Evolutionary conservation across 2,113 vertebrate species (phyloP), one percentile per base, ranked within the genome.

Genomic region (Cottus gobio): DNA sequence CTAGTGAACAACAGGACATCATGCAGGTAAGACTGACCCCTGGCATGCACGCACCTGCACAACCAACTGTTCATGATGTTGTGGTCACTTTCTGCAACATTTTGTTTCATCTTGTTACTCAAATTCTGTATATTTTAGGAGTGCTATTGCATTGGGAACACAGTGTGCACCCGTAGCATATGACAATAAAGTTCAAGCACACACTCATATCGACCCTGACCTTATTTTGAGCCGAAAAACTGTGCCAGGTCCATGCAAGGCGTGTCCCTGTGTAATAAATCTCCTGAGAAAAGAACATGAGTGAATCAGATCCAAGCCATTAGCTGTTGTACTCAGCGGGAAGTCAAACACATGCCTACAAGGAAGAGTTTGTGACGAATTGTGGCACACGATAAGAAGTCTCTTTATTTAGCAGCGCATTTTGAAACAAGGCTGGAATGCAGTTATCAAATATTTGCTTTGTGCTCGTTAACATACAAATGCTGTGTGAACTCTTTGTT

Each of bases 231-330:
- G 85, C 74, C 82, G 75, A 87, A 78, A 85, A 85, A 86, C 84
- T 89, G 71, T 89, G 84, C 82, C 89, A 88, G 65, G 50, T 80
- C 46, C 26, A 16, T 54, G 48, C n/a, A 82, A 89, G 92, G 92
- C 75, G 92, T 90, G 92, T 88, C 84, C 5, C 48, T n/a, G 8
- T 18, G 80, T 84, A 72, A 90, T 91, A 92, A 91, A 92, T 77
- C 58, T 74, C 20, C 70, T 15, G 36, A 82, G 80, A 77, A 88
- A 83, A 77, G 74, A 87, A 88, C 87, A 87, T 2, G 68, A 65
- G 72, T 71, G 63, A 80, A 88, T 88, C 66, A 77, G 76, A 79
- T 69, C 76, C 54, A 69, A 73, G 81, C 66, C 20, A 44, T 85
- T 82, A 57, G 77, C 80, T 69, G 72, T 65, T 75, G 71, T 8